Evolutionary conservation across 2,888 invertebrate genomes (phyloP), one percentile per base, ranked within the genome.

Genomic region (Sphaeridia pumilis): DNA sequence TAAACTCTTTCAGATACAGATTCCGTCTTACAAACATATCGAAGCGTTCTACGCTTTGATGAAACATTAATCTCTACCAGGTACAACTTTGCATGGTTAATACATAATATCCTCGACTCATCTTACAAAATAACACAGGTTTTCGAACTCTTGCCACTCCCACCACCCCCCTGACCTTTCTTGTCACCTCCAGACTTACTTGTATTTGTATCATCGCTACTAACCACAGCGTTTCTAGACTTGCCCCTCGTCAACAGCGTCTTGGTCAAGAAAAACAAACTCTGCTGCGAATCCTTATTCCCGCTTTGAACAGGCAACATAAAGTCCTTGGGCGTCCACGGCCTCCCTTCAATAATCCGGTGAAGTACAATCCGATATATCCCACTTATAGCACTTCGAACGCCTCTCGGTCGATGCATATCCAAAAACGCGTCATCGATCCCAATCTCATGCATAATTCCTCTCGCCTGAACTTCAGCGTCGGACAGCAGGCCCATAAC

Each of bases 341-440:
- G 49, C 44, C 34, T 48, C 41, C 58, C 58, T 44, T 57, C 54
- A 17, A 55, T 55, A 27, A 60, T 46, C 26, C 55, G 50, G 67
- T 81, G 79, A 56, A 82, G 73, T 31, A 82, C 73, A 55, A 84
- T 83, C 41, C 84, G 73, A 69, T 83, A 84, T 44, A 81, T 79
- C 10, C 83, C 83, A 44, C 81, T 79, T 34, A 83, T 74, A 58
- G 79, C 76, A 63, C 78, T 80, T 46, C 79, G 72, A 1, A 80
- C 78, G 27, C 81, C 80, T 57, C 75, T 75, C 36, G 72, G 71
- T 21, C 73, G 70, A 21, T 78, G 73, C 34, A 74, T 72, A 48
- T 73, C 71, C 42, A 83, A 69, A 74, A 79, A 77, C 52, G 75
- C 74, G 1, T 75, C 71, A 14, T 72, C 74, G 34, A 83, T 78